Evolutionary conservation across 2,113 vertebrate genomes (phyloP).

Genomic region (Myotis lucifugus): DNA sequence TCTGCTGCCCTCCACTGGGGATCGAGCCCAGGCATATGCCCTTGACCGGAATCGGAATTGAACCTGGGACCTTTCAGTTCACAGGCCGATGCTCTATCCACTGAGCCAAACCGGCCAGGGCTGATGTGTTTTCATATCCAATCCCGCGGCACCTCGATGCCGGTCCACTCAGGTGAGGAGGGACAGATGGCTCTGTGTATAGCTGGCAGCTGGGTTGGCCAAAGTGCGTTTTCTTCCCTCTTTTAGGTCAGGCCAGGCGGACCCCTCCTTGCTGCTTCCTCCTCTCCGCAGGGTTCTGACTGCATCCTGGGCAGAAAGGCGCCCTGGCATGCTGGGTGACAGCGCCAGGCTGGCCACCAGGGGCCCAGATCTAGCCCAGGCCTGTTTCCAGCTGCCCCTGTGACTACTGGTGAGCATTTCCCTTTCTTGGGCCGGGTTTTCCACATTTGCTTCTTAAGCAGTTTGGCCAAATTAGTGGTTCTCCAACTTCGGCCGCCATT

Average conservation of each 20-base stretch:
- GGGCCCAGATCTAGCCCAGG: neutral
- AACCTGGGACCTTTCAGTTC: no score
- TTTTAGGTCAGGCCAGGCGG: neutral
- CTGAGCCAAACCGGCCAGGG: no score
- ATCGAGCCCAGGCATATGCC: no score
- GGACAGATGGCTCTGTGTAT: neutral
- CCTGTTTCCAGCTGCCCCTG: no score
- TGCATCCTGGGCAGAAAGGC: neutral
- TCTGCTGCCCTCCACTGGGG: no score
- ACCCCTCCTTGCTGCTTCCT: neutral
- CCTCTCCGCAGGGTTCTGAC: no score
- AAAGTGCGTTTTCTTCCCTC: neutral
- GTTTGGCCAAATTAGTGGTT: neutral
- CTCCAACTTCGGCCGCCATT: neutral
- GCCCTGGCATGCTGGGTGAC: neutral
- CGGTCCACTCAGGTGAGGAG: neutral
- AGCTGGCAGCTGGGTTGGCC: neutral
- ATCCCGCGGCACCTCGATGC: no score
- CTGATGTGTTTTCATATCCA: neutral
- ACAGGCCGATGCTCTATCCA: no score
- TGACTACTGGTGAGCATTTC: neutral
- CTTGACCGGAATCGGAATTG: no score
- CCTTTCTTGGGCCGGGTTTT: neutral
- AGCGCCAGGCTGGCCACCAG: neutral
- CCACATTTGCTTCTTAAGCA: neutral